phyloP scores from a whole-genome alignment of 1,140 invertebrate species.

The Wiebesia pumilae region DNA sequence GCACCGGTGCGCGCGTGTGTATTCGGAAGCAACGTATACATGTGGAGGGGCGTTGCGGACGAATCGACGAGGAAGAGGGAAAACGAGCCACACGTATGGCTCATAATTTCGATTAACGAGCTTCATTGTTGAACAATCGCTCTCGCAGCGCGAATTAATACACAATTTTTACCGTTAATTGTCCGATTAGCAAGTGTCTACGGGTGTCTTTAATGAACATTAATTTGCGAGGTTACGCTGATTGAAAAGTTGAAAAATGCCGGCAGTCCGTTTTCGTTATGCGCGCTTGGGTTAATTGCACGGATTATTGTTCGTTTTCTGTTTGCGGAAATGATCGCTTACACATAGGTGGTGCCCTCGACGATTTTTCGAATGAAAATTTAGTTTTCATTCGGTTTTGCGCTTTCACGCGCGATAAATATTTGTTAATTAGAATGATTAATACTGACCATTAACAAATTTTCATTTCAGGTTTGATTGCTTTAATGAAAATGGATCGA shows the following conservation, averaged over 20 bases:
- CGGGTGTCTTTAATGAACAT: neutral
- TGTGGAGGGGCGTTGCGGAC: neutral
- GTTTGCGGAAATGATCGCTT: neutral
- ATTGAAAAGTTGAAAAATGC: neutral
- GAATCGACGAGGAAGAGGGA: no score
- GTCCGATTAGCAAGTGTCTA: neutral
- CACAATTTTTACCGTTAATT: neutral
- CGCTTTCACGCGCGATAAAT: neutral
- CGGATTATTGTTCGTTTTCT: neutral
- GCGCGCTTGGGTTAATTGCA: neutral
- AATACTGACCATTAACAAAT: constrained; percentile 12
- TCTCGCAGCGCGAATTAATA: neutral
- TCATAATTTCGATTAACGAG: constrained; percentile 35
- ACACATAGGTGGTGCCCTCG: neutral
- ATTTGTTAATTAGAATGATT: constrained; percentile 31
- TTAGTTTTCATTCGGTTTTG: neutral
- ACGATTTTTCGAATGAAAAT: neutral
- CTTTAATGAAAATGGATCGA: neutral
- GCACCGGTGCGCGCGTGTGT: no score
- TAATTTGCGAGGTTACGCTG: neutral
- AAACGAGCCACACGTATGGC: neutral
- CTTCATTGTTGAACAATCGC: constrained; percentile 36
- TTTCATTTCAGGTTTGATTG: constrained; percentile 7
- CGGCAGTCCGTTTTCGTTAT: neutral
- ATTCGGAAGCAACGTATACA: neutral